Conservation (phyloP, 2,888 invertebrate species). For the Chrysolina oricalcia region DNA sequence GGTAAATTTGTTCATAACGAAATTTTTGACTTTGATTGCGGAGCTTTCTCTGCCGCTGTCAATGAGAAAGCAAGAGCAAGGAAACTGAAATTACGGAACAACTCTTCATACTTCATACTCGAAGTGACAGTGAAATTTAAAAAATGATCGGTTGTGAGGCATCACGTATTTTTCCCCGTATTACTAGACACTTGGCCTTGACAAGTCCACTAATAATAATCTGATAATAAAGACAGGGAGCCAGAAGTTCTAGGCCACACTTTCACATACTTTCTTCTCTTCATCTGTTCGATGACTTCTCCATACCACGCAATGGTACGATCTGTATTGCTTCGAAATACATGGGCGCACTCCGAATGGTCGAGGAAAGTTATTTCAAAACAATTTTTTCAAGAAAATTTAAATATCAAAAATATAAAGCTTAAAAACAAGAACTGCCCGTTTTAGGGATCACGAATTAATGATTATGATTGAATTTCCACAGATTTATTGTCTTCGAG, state of each 20-base stretch:
- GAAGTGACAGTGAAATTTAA: constrained; percentile 53
- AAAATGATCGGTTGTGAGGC: constrained; percentile 42
- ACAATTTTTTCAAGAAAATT: too few species aligned
- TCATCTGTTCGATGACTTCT: constrained; percentile 52
- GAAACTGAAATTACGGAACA: constrained; percentile 18
- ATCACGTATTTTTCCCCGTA: constrained; percentile 53
- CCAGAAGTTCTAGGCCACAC: constrained; percentile 70
- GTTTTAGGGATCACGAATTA: too few species aligned
- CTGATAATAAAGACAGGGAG: constrained; percentile 67
- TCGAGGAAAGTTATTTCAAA: not conserved
- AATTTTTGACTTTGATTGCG: constrained; percentile 15
- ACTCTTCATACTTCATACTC: constrained; percentile 11
- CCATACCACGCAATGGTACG: constrained; percentile 42
- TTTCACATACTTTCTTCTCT: constrained; percentile 70
- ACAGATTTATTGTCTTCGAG: too few species aligned
- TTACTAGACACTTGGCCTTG: constrained; percentile 66
- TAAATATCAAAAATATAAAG: not conserved
- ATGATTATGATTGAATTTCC: too few species aligned
- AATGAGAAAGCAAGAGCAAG: constrained; percentile 23
- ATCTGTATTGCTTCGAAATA: constrained; percentile 20
- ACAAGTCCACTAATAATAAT: constrained; percentile 63
- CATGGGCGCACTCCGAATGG: constrained; percentile 4
- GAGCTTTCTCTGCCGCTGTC: constrained; percentile 12
- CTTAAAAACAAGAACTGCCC: too few species aligned
- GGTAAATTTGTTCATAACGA: not conserved